Evolutionary conservation across 2,113 vertebrate genomes (phyloP).

Genomic region (Indri indri): DNA sequence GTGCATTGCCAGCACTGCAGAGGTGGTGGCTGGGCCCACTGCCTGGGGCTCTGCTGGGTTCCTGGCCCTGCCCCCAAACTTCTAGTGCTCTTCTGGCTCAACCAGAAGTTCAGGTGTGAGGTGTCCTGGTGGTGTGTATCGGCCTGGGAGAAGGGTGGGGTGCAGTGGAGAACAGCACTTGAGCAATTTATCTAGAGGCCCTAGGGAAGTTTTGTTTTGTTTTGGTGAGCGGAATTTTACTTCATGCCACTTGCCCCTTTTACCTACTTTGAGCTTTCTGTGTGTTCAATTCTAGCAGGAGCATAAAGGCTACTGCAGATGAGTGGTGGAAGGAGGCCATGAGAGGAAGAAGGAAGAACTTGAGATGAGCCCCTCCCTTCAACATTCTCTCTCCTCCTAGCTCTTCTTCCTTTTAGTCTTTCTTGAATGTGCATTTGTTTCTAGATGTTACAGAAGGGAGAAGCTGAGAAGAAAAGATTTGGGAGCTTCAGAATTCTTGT

Average conservation of each 20-base stretch:
- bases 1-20: not conserved
- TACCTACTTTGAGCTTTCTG: not conserved
- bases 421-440: not conserved
- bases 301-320: not conserved
- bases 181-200: conserved; percentile 30
- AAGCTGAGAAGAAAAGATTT: not conserved
- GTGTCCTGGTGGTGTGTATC: conserved; percentile 29
- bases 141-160: conserved; percentile 37
- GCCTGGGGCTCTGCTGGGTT: conserved; percentile 19
- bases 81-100: conserved; percentile 57
- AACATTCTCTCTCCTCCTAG: not conserved
- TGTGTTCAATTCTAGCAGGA: not conserved
- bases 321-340: not conserved
- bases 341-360: not conserved
- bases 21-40: not conserved
- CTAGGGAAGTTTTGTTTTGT: not conserved
- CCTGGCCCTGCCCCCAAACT: conserved; percentile 1
- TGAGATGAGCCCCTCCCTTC: not conserved
- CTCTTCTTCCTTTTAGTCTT: not conserved
- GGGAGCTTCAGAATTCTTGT: not conserved
- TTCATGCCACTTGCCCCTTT: not conserved
- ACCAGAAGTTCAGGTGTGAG: conserved; percentile 75
- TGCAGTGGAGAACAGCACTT: conserved; percentile 45
- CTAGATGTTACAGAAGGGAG: not conserved
- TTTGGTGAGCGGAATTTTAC: conserved; percentile 30